Percentiles rank a stretch among this genome's conserved stretches.
Conservation (phyloP, 1,140 invertebrate genomes). For the Cydia splendana region DNA sequence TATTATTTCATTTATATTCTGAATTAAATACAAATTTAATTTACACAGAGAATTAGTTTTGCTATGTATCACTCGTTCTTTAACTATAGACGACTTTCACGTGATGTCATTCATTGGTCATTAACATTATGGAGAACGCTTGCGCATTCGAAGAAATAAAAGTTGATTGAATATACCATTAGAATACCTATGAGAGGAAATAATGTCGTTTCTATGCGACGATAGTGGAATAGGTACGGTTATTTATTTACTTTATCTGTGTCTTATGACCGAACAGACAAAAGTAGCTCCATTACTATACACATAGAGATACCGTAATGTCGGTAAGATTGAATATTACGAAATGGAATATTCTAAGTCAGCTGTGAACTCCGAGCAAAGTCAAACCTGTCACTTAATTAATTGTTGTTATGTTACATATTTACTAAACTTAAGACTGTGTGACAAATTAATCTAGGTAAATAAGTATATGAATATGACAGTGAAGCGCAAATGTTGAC, state of each 20-base stretch:
- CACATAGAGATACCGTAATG: conserved; percentile 4
- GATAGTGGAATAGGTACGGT: conserved; percentile 7
- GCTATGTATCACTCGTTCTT: background rate
- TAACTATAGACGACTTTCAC: background rate
- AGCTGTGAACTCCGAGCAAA: too few species aligned
- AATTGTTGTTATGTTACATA: background rate
- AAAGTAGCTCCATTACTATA: background rate
- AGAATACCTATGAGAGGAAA: background rate
- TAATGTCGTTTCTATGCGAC: conserved; percentile 1
- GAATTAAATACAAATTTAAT: background rate
- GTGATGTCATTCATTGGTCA: background rate
- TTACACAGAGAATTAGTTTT: too few species aligned
- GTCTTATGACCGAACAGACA: background rate
- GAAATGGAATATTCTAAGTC: background rate
- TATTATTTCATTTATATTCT: background rate
- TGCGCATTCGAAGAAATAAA: conserved; percentile 8
- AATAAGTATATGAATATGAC: too few species aligned
- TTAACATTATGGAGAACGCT: background rate
- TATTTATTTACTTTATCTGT: conserved; percentile 18
- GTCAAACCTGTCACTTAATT: background rate
- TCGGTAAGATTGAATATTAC: conserved; percentile 4
- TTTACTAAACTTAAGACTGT: background rate
- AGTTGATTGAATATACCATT: conserved; percentile 15
- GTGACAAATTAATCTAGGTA: too few species aligned
- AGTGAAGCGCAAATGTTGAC: too few species aligned